Base-by-base conservation (phyloP, 2,797 vertebrate genomes). In the Sebastes glaucus region DNA sequence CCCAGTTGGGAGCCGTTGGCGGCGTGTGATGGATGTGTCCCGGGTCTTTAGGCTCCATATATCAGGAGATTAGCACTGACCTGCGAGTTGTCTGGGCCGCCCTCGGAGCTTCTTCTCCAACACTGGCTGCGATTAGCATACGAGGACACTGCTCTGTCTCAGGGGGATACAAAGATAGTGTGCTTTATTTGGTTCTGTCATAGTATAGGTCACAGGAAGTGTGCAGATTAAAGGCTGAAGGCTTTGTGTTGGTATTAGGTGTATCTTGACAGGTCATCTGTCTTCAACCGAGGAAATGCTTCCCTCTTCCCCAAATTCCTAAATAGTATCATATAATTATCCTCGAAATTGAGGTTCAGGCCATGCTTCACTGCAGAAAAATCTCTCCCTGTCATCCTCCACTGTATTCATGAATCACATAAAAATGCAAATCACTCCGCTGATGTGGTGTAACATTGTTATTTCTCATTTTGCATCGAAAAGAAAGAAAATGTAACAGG, bases 51-150 rank as follows among this genome's bases (percentile, higher is more conserved):
- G 91, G 89, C 92, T 86, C 88, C 93, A 95, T 96, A 90, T 93
- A 95, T 96, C 94, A 96, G 93, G 84, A 95, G 94, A 96, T 96
- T 96, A 96, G 93, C 93, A 87, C 86, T 95, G 95, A 95, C 94
- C 95, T 95, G 91, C 81, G 88, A 94, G 94, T 85, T 90, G 93
- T 94, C 92, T 89, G 83, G 82, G 85, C 87, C 65, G 91, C 94
- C 92, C 92, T 93, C 88, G 22, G 82, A 91, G 91, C 92, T 90
- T 84, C 92, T 93, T 87, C 92, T 74, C 80, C 88, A 65, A 83
- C 84, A 80, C 87, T 79, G 89, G 77, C 85, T 55, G 84, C 82
- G 84, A 95, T 96, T 95, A 95, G 94, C 94, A 94, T 93, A 92
- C 64, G 87, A 94, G 93, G 93, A 93, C 93, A 87, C 87, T 74